These are phyloP conservation scores for Trichomycterus rosablanca DNA, from an alignment of 2,113 vertebrate species.

Conservation along the genomic window DNA sequence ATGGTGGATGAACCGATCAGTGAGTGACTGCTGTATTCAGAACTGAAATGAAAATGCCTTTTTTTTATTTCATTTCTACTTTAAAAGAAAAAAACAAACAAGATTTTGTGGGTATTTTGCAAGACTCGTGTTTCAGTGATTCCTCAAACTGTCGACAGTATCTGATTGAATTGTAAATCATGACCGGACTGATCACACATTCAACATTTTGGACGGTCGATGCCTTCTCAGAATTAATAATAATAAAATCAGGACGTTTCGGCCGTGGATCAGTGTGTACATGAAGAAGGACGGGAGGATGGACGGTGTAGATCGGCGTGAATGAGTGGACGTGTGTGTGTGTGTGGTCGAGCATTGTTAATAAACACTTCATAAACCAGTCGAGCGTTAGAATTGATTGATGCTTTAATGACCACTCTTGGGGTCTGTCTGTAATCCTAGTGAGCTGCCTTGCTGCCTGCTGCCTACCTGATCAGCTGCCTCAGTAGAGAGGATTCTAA, in stretches of 20 bases:
- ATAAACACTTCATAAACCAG: slow-evolving; percentile 55
- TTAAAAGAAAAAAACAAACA: too few species aligned
- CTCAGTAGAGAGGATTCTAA: too few species aligned
- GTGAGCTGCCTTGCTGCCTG: too few species aligned
- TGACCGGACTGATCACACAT: slow-evolving; percentile 11
- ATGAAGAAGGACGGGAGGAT: slow-evolving; percentile 30
- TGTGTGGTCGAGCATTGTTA: slow-evolving; percentile 50
- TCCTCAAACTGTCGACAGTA: slow-evolving; percentile 24
- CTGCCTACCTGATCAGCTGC: too few species aligned
- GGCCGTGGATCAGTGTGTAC: slow-evolving; percentile 18
- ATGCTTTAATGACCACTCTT: background rate
- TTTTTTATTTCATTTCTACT: slow-evolving; percentile 32
- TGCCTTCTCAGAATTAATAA: background rate
- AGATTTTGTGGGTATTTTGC: slow-evolving; percentile 33
- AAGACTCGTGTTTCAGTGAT: slow-evolving; percentile 36
- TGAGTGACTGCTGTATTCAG: slow-evolving; percentile 20
- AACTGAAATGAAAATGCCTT: slow-evolving; percentile 32
- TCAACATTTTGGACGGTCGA: background rate
- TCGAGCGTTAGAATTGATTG: background rate
- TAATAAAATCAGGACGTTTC: slow-evolving; percentile 12
- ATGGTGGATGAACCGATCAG: slow-evolving; percentile 27
- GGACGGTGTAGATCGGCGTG: slow-evolving; percentile 56
- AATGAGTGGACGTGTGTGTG: slow-evolving; percentile 37
- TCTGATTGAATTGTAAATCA: slow-evolving; percentile 24
- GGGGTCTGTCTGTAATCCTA: too few species aligned